Percentiles rank a stretch among this genome's conserved stretches.
phyloP scores from a whole-genome alignment of 2,888 invertebrate genomes.

The Nomada ferruginata region DNA sequence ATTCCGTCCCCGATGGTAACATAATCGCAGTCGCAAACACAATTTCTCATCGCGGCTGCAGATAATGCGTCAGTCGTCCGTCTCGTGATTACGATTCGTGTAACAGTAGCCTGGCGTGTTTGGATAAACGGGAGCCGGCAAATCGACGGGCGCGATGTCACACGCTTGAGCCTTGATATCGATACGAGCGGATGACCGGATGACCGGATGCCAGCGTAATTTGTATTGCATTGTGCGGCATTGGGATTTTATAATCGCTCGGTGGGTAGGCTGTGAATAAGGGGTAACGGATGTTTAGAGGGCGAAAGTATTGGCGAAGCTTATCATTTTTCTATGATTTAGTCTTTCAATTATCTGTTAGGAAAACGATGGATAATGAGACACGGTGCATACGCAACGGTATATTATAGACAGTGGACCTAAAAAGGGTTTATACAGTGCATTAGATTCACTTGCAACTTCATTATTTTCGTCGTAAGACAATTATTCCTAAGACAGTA shows the following conservation, averaged over 20 bases:
- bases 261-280: background rate
- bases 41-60: slow-evolving; percentile 43
- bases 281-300: background rate
- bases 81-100: slow-evolving; percentile 30
- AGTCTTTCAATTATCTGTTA: too few species aligned
- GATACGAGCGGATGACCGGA: background rate
- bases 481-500: too few species aligned
- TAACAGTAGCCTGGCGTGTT: slow-evolving; percentile 21
- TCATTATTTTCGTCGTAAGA: too few species aligned
- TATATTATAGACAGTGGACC: too few species aligned
- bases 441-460: too few species aligned
- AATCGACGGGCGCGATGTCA: slow-evolving; percentile 1
- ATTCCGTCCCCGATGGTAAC: slow-evolving; percentile 30
- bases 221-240: background rate
- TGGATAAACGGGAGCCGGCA: slow-evolving; percentile 19
- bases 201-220: background rate
- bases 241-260: background rate
- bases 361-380: too few species aligned
- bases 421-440: too few species aligned
- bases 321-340: too few species aligned
- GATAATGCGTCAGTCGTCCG: slow-evolving; percentile 43
- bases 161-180: slow-evolving; percentile 9
- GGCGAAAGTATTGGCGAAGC: too few species aligned
- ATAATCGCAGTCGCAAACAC: slow-evolving; percentile 47
- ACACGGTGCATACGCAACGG: too few species aligned